Evolutionary conservation across 2,888 invertebrate genomes (phyloP), one percentile per base, ranked within the genome.

Genomic region (Proisotoma minuta): DNA sequence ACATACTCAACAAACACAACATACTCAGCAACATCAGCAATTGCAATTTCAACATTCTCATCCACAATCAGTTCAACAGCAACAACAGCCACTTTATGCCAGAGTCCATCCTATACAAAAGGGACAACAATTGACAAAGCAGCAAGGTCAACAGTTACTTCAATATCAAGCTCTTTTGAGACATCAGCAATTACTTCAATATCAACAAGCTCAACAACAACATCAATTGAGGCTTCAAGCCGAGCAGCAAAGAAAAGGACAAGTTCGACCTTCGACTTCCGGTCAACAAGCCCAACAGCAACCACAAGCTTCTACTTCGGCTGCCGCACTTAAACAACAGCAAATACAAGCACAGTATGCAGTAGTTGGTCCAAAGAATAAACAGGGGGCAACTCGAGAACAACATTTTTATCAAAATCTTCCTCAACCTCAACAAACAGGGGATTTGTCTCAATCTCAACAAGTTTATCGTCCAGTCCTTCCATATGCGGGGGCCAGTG

Each of bases 381-480:
- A n/a, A n/a, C n/a, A n/a, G n/a, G n/a, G n/a, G n/a, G n/a, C n/a
- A n/a, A n/a, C n/a, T n/a, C n/a, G n/a, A n/a, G n/a, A n/a, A n/a
- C n/a, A n/a, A n/a, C n/a, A n/a, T n/a, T n/a, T n/a, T n/a, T 60
- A 64, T 29, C 64, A 60, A 48, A 60, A 60, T 26, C 64, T 54
- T 54, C 64, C 60, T 48, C 60, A 60, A 40, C 57, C 40, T 50
- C 61, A 53, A 15, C 65, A 65, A 28, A 50, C 65, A 15, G n/a
- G n/a, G n/a, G n/a, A n/a, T n/a, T n/a, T n/a, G n/a, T 61, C 63
- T 23, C 50, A 61, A 29, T 61, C 63, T 62, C 65, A 65, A 60
- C 61, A 64, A 60, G 66, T 69, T 57, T 69, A 69, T 58, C 66
- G 69, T 59, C 69, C 66, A 59, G 65, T 69, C 23, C 69, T 69